Evolutionary conservation across 2,113 vertebrate species (phyloP), one percentile per base, ranked within the genome.

Genomic region (Circaetus cinerascens): DNA sequence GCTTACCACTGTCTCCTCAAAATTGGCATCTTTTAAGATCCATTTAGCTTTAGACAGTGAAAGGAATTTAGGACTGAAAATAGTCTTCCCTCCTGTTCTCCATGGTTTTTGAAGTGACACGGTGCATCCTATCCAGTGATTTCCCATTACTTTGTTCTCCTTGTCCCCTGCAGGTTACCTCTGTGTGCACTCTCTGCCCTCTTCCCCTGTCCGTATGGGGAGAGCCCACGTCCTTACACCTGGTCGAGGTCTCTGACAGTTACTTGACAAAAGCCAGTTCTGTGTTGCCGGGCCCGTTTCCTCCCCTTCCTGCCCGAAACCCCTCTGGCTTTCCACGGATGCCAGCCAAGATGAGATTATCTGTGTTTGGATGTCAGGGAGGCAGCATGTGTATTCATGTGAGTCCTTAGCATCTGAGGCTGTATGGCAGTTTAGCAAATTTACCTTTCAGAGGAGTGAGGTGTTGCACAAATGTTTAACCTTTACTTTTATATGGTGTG

Each of bases 361-460:
- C 43, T 45, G 12, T 36, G 27, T 38, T 46, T 41, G 26, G 38
- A 34, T 67, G 18, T 71, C 51, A 63, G 41, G 63, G 91, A 83
- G 32, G 32, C 19, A 84, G 12, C 1, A 1, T 6, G 5, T 43
- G 13, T 7, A 38, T n/a, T n/a, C 23, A 20, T 0, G 0, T 25
- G 41, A 45, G 26, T 27, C 30, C 50, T 73, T 69, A 45, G 36
- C 9, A 1, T 57, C n/a, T 87, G 41, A 27, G 34, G 78, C 18
- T 62, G 0, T 53, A 11, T 5, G 38, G n/a, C 17, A 63, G 30
- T 36, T 90, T 16, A 85, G 19, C 23, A 85, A 50, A 68, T 57
- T 76, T 46, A 73, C 50, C 30, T 74, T 73, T 81, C 41, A 80
- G 76, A 46, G 20, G 34, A 68, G 53, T 9, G 32, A 91, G 30